Conservation (phyloP, 1,140 invertebrate genomes). For the Platorchestia sp. region DNA sequence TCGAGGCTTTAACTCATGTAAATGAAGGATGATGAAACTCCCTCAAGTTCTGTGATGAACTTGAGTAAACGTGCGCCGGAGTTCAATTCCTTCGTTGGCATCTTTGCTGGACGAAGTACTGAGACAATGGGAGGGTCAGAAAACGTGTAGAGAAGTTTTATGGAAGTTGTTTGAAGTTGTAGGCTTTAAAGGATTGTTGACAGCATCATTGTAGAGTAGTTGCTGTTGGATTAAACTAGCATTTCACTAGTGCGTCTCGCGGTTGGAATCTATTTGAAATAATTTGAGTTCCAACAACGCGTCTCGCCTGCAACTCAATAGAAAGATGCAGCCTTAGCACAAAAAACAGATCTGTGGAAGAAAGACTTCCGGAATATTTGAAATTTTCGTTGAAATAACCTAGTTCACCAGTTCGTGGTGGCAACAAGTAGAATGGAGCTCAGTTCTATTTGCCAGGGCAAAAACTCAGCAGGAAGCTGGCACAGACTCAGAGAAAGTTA, state of each 20-base stretch:
- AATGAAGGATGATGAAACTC: conserved; percentile 25
- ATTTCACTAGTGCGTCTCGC: neutral
- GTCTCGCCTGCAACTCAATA: neutral
- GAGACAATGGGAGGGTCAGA: neutral
- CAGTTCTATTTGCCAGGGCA: neutral
- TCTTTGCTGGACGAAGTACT: neutral
- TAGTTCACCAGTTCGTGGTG: neutral
- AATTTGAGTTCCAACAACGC: neutral
- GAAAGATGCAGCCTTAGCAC: neutral
- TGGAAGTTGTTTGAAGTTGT: neutral
- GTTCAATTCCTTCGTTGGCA: neutral
- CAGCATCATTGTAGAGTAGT: neutral
- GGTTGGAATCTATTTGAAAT: neutral
- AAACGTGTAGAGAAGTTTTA: neutral
- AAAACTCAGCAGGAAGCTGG: conserved; percentile 23
- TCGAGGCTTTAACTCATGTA: conserved; percentile 8
- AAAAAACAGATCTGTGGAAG: neutral
- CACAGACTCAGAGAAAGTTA: conserved; percentile 6
- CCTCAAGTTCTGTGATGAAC: neutral
- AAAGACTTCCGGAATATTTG: neutral
- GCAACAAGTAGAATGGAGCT: neutral
- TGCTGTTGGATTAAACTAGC: neutral
- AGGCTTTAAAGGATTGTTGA: neutral
- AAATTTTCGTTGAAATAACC: neutral
- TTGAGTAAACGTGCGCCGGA: conserved; percentile 3